Evolutionary conservation across 2,113 vertebrate genomes (phyloP), one percentile per base, ranked within the genome.

Genomic region (Eretmochelys imbricata): DNA sequence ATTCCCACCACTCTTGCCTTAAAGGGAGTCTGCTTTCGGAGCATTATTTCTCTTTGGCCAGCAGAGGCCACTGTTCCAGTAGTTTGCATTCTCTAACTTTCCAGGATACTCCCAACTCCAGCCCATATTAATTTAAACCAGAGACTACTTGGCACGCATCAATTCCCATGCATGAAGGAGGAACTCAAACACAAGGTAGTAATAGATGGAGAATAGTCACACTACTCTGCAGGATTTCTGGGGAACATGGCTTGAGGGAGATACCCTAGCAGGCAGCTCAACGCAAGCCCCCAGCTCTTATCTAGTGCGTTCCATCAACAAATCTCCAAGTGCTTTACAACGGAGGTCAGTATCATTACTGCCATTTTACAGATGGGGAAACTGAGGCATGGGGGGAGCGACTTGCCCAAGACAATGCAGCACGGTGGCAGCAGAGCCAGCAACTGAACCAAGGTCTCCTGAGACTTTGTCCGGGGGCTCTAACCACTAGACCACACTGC

Each of bases 51-150:
- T n/a, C 17, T 75, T 85, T 87, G 94, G 75, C 97, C 96, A 96
- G 94, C 96, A 97, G 97, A 95, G 97, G 96, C 88, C 97, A 92
- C 95, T 96, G 89, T 48, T 93, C 96, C 96, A 91, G 85, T 7
- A 81, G 53, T 10, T 29, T 2, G 2, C 3, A 24, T 84, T 62
- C 90, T 84, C 62, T 5, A 6, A 0, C 13, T 1, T 3, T 62
- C 83, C 62, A 92, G 49, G 50, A 84, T 65, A 54, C 75, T 93
- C 80, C 90, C 89, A 86, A 62, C 31, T 59, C 80, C 82, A 65
- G 75, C 42, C 42, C 25, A 78, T 22, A 48, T 42, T 10, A 55
- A 2, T 3, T 84, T 83, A 25, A 46, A 51, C 50, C 88, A 80
- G 89, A 22, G 57, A 9, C 42, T 0, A 78, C 55, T 86, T 27